phyloP scores from a whole-genome alignment of 2,113 vertebrate genomes.

The Lontra canadensis region DNA sequence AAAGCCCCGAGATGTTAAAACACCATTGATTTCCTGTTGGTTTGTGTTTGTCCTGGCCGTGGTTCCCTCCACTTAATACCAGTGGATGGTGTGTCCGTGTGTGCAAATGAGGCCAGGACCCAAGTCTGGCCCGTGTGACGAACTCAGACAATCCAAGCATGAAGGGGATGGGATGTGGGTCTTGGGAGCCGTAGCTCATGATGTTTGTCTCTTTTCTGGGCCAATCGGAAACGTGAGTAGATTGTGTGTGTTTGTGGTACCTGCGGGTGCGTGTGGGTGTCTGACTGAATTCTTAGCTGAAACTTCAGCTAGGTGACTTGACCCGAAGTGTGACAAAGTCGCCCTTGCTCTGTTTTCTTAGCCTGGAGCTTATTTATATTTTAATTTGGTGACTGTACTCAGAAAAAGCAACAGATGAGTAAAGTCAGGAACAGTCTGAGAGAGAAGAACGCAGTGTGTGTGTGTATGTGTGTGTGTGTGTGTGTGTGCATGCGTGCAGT shows the following conservation, averaged over 20 bases:
- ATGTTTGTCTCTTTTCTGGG: background rate
- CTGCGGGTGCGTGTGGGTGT: background rate
- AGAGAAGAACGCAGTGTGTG: slow-evolving; percentile 65
- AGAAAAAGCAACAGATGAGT: slow-evolving; percentile 72
- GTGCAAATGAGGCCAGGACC: background rate
- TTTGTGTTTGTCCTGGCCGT: background rate
- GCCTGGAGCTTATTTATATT: slow-evolving; percentile 73
- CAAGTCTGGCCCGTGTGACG: rapidly evolving
- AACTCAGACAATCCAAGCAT: background rate
- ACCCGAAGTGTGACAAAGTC: slow-evolving; percentile 74
- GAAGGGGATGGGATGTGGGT: background rate
- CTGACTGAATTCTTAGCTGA: slow-evolving; percentile 61
- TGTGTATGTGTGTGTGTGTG: slow-evolving; percentile 73
- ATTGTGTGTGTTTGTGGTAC: background rate
- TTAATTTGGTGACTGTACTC: slow-evolving; percentile 80
- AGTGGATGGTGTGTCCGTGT: rapidly evolving
- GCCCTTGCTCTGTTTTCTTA: slow-evolving; percentile 80
- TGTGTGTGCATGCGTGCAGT: rapidly evolving
- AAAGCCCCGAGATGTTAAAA: background rate
- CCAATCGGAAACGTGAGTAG: background rate
- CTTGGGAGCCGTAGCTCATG: rapidly evolving
- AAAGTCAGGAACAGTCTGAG: slow-evolving; percentile 76
- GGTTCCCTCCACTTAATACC: background rate
- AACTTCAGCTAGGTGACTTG: slow-evolving; percentile 72
- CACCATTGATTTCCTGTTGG: background rate